These are phyloP conservation scores for Diaprepes abbreviatus DNA, from an alignment of 2,888 invertebrate genomes.

Conservation along the genomic window DNA sequence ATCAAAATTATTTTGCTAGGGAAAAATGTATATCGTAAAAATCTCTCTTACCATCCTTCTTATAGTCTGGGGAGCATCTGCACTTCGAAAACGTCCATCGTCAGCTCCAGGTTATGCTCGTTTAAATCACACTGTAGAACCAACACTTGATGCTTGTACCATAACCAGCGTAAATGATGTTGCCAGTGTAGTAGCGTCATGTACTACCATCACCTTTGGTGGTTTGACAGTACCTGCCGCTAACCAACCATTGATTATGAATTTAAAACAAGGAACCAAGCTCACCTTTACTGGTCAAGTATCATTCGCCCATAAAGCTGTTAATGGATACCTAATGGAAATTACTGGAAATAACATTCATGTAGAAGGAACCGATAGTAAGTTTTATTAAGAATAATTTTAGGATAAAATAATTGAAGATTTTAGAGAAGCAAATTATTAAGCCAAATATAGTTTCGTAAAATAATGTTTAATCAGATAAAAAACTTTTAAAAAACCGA, in stretches of 20 bases:
- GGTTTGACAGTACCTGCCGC: slow-evolving; percentile 11
- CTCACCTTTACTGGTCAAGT: slow-evolving; percentile 30
- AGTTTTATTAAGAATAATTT: slow-evolving; percentile 17
- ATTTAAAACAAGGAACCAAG: slow-evolving; percentile 26
- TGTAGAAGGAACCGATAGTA: slow-evolving; percentile 31
- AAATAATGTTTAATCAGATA: too few relatives aligned
- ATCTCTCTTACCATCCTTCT: neutral
- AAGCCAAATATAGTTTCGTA: too few relatives aligned
- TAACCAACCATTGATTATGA: slow-evolving; percentile 28
- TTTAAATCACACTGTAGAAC: slow-evolving; percentile 21
- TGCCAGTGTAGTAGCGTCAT: slow-evolving; percentile 11
- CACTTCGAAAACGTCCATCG: neutral
- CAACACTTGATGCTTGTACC: slow-evolving; percentile 12
- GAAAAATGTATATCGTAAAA: neutral
- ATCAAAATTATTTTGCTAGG: neutral
- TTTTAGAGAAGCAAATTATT: too few relatives aligned
- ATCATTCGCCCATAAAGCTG: slow-evolving; percentile 3
- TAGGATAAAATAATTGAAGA: too few relatives aligned
- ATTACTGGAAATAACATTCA: slow-evolving; percentile 25
- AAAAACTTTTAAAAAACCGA: too few relatives aligned
- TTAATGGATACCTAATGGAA: slow-evolving; percentile 33
- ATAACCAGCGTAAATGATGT: slow-evolving; percentile 28
- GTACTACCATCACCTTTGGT: slow-evolving; percentile 27
- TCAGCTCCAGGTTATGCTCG: slow-evolving; percentile 22
- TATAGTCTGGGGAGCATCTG: neutral